A percentile compares a stretch with the other conserved stretches of the same genome.
Conservation (phyloP, 2,888 invertebrate species). For the Cremastobaeus sp. region DNA sequence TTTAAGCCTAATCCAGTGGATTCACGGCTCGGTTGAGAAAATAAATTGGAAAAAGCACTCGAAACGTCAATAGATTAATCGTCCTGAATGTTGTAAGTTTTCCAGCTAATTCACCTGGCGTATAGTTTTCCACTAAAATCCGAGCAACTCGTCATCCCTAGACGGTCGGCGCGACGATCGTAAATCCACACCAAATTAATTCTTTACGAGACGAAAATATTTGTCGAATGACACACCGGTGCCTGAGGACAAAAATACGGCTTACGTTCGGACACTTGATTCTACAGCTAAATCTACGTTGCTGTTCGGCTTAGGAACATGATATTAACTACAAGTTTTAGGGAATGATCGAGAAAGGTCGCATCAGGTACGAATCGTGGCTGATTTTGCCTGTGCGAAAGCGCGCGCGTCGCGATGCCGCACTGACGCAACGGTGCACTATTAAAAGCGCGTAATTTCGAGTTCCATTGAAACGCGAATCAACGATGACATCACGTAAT, state of each 20-base stretch:
- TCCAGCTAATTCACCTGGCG: no score
- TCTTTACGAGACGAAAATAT: slow-evolving; percentile 42
- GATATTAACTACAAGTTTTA: slow-evolving; percentile 49
- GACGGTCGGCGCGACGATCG: no score
- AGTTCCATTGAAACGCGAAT: slow-evolving; percentile 52
- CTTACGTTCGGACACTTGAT: slow-evolving; percentile 40
- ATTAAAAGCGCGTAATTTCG: slow-evolving; percentile 32
- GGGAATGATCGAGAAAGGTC: slow-evolving; percentile 42
- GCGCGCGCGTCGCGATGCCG: no score
- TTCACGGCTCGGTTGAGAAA: no score
- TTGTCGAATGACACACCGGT: slow-evolving; percentile 40
- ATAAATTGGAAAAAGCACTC: no score
- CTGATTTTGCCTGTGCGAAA: no score
- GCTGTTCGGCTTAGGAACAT: slow-evolving; percentile 46
- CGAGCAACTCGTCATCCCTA: neutral
- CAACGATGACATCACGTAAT: slow-evolving; percentile 59
- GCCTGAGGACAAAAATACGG: slow-evolving; percentile 23
- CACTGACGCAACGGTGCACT: slow-evolving; percentile 20
- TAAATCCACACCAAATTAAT: slow-evolving; percentile 43
- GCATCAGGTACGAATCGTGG: slow-evolving; percentile 25
- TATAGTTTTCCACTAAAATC: slow-evolving; percentile 29
- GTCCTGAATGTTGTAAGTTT: no score
- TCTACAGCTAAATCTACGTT: slow-evolving; percentile 46
- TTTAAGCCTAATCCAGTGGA: no score
- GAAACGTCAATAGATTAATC: no score